phyloP scores from a whole-genome alignment of 2,888 invertebrate species.

The Drosophila buzzatii region DNA sequence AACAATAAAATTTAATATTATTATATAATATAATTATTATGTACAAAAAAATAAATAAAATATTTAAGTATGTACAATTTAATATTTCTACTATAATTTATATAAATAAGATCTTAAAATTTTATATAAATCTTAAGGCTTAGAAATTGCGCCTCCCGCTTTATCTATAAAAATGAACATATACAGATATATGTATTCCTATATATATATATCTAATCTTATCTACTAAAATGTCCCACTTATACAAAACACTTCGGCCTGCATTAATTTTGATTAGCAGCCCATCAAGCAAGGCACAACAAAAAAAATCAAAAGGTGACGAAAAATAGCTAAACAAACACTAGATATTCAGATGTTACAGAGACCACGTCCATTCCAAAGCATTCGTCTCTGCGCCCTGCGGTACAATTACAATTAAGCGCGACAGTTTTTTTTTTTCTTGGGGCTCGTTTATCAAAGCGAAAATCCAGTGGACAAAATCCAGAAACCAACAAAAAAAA shows the following conservation, averaged over 20 bases:
- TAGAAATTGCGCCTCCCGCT: neutral
- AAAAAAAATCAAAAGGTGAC: neutral
- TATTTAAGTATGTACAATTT: no score
- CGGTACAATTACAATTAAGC: slow-evolving; percentile 72
- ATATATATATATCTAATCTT: neutral
- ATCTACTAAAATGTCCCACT: neutral
- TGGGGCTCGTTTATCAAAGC: slow-evolving; percentile 69
- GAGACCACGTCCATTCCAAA: neutral
- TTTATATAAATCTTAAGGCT: neutral
- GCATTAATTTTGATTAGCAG: slow-evolving; percentile 58
- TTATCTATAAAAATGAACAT: neutral
- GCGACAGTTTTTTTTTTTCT: slow-evolving; percentile 32
- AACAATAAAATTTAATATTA: neutral
- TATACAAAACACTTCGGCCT: neutral
- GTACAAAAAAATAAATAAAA: no score
- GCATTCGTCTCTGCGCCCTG: slow-evolving; percentile 19
- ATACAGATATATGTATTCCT: neutral
- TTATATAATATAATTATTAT: no score
- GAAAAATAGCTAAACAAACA: slow-evolving; percentile 40
- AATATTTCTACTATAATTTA: no score
- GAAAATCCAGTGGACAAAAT: slow-evolving; percentile 55
- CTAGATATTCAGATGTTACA: slow-evolving; percentile 18
- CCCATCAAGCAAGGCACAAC: slow-evolving; percentile 2
- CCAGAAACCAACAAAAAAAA: slow-evolving; percentile 5
- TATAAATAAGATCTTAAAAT: neutral